Percentiles rank a stretch among this genome's conserved stretches.
Conservation (phyloP, 2,797 vertebrate genomes). For the Squalus acanthias region DNA sequence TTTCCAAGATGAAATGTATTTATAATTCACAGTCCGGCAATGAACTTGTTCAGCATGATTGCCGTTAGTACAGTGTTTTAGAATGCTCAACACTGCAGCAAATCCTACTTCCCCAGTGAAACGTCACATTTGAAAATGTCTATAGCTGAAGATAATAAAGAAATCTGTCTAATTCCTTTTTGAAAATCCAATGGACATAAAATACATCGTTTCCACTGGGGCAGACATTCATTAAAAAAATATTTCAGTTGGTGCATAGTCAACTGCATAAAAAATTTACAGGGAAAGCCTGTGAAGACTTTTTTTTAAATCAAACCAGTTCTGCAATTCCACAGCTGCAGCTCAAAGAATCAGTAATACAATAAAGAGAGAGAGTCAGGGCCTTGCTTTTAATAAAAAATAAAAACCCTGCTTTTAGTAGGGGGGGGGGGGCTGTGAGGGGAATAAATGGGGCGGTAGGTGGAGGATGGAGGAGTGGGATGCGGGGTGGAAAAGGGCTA, state of each 20-base stretch:
- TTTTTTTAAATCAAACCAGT: neutral
- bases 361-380: neutral
- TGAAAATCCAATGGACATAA: neutral
- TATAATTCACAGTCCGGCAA: neutral
- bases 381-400: neutral
- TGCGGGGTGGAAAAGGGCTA: neutral
- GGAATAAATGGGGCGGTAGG: too few relatives aligned
- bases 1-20: neutral
- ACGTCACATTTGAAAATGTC: neutral
- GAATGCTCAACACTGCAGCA: constrained; percentile 2
- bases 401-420: neutral
- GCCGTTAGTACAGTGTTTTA: neutral
- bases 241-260: neutral
- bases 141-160: neutral
- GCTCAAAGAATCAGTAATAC: neutral
- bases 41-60: neutral
- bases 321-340: neutral
- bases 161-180: neutral
- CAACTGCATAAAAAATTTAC: neutral
- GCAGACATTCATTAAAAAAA: neutral
- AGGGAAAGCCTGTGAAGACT: neutral
- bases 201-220: neutral
- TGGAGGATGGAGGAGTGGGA: too few relatives aligned
- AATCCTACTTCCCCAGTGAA: neutral
- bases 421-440: too few relatives aligned